Conservation (phyloP, 1,140 invertebrate species). For the Tribolium castaneum region DNA sequence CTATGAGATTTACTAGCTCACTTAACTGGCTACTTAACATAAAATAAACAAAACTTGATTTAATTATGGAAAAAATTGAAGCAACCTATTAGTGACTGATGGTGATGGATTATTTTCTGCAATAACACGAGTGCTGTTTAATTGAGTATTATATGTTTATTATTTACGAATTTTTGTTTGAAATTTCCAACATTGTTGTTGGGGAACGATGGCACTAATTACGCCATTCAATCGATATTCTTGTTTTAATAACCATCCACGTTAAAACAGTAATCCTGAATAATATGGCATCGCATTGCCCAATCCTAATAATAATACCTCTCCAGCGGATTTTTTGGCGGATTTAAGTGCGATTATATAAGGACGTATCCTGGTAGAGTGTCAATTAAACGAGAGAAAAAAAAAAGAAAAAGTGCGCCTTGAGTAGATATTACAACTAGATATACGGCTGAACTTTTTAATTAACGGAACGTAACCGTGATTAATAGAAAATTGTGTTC, state of each 20-base stretch:
- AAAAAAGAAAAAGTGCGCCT: conserved; percentile 55
- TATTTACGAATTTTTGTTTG: neutral
- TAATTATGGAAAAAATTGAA: neutral
- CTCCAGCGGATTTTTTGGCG: neutral
- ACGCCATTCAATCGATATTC: conserved; percentile 1
- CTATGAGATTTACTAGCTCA: neutral
- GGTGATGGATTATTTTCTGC: neutral
- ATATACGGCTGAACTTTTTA: conserved; percentile 61
- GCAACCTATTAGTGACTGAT: neutral
- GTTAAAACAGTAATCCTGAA: conserved; percentile 5
- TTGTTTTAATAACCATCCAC: conserved; percentile 19
- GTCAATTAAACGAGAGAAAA: conserved; percentile 55
- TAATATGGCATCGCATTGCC: conserved; percentile 7
- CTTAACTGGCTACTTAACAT: neutral
- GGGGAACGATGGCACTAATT: conserved; percentile 12
- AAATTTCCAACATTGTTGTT: neutral
- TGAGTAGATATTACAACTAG: conserved; percentile 56
- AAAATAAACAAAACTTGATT: neutral
- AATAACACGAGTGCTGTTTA: neutral
- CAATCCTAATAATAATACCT: conserved; percentile 1
- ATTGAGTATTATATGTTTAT: neutral
- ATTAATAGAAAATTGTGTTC: conserved; percentile 63
- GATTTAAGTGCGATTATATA: conserved; percentile 27
- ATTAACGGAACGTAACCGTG: conserved; percentile 63
- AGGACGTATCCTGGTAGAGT: conserved; percentile 46